Conservation (phyloP, 2,888 invertebrate species). For the Heteropelma amictum region DNA sequence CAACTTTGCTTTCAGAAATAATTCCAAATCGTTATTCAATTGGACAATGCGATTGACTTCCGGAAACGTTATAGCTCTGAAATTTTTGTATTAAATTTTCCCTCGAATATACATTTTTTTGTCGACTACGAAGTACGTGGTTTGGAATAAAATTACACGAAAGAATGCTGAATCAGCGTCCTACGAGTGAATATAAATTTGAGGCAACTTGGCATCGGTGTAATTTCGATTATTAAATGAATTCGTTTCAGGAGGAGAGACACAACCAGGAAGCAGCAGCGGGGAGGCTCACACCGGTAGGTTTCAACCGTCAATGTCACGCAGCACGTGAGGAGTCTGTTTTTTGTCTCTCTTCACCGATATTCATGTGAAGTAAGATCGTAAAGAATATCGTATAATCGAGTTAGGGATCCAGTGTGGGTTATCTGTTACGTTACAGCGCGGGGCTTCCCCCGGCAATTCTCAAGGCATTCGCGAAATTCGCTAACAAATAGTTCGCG, state of each 20-base stretch:
- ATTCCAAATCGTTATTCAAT: too few species aligned
- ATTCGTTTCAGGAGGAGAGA: constrained; percentile 69
- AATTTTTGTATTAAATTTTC: too few species aligned
- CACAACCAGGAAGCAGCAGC: constrained; percentile 68
- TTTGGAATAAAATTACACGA: too few species aligned
- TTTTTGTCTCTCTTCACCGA: constrained; percentile 15
- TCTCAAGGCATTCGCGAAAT: constrained; percentile 46
- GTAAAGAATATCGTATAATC: constrained; percentile 52
- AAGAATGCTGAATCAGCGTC: background rate
- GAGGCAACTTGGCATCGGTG: background rate
- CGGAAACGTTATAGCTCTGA: too few species aligned
- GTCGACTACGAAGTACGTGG: too few species aligned
- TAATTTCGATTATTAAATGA: background rate
- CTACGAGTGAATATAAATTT: background rate
- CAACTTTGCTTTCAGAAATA: too few species aligned
- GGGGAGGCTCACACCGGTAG: constrained; percentile 72
- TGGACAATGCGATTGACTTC: too few species aligned
- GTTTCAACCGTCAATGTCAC: constrained; percentile 57
- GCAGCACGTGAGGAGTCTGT: constrained; percentile 34
- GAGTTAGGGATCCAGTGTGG: constrained; percentile 54
- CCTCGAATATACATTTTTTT: too few species aligned
- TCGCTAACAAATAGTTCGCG: constrained; percentile 19
- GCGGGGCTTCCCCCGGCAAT: constrained; percentile 53
- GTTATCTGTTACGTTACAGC: constrained; percentile 58
- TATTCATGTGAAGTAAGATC: constrained; percentile 42